Percentiles rank a stretch among this genome's conserved stretches.
Conservation (phyloP, 2,888 invertebrate species). For the Hirtodrosophila trivittata region DNA sequence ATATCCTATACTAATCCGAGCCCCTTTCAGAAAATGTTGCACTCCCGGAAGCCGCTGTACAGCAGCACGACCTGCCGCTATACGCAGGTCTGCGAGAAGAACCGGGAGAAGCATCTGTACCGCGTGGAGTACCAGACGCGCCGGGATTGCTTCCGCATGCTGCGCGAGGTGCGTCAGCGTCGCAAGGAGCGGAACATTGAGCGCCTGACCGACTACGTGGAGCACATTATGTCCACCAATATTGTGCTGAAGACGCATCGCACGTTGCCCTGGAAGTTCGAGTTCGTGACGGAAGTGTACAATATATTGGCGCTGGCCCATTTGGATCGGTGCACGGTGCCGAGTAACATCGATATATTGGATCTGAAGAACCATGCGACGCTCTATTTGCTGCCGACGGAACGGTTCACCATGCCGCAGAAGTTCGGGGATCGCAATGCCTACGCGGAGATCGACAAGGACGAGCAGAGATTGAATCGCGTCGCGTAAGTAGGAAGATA, state of each 20-base stretch:
- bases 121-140: conserved; percentile 76
- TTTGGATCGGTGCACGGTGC: conserved; percentile 64
- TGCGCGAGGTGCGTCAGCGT: conserved; percentile 59
- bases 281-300: conserved; percentile 81
- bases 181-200: conserved; percentile 59
- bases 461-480: conserved; percentile 14
- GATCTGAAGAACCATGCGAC: conserved; percentile 40
- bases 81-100: conserved; percentile 35
- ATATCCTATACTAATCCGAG: background rate
- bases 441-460: conserved; percentile 31
- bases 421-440: conserved; percentile 51
- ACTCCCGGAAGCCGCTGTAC: conserved; percentile 79
- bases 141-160: conserved; percentile 75
- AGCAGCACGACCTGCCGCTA: conserved; percentile 58
- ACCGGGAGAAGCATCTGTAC: conserved; percentile 62
- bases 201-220: conserved; percentile 71
- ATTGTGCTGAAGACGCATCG: conserved; percentile 78
- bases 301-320: conserved; percentile 78
- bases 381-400: conserved; percentile 58
- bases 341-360: conserved; percentile 37
- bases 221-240: conserved; percentile 74
- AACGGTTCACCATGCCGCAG: conserved; percentile 44
- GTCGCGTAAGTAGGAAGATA: conserved; percentile 45
- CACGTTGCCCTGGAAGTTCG: conserved; percentile 82
- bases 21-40: conserved; percentile 76